These are phyloP conservation scores for Habroteleia sp. DNA, from an alignment of 2,888 invertebrate genomes.

Conservation along the genomic window DNA sequence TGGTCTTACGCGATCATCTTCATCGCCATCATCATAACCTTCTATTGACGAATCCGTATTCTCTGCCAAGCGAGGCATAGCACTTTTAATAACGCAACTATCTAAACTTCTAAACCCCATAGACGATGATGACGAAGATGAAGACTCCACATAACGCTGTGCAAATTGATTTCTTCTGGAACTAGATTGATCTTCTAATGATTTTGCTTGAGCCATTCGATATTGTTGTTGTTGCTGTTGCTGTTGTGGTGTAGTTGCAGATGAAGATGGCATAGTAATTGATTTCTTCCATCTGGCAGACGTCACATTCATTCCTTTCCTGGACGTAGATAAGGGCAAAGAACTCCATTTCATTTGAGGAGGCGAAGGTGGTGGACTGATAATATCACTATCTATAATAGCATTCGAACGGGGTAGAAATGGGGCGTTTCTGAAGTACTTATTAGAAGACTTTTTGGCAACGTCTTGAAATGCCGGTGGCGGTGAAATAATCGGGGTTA, in stretches of 20 bases:
- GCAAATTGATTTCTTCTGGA: conserved; percentile 83
- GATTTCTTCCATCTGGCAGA: conserved; percentile 72
- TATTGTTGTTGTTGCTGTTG: conserved; percentile 69
- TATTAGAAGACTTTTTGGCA: conserved; percentile 69
- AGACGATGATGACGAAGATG: conserved; percentile 83
- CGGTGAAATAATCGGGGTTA: conserved; percentile 87
- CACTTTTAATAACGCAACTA: conserved; percentile 81
- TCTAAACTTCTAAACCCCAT: conserved; percentile 86
- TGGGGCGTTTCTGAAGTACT: conserved; percentile 76
- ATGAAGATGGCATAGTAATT: conserved; percentile 63
- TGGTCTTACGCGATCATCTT: conserved; percentile 81
- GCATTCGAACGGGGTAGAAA: conserved; percentile 83
- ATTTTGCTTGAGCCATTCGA: conserved; percentile 82
- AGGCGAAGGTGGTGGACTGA: conserved; percentile 82
- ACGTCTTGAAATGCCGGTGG: conserved; percentile 87
- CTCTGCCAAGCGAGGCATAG: conserved; percentile 83
- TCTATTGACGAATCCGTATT: conserved; percentile 83
- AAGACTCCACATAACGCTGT: conserved; percentile 82
- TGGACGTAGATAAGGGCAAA: conserved; percentile 72
- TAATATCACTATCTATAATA: conserved; percentile 82
- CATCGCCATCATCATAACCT: conserved; percentile 82
- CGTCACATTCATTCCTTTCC: conserved; percentile 68
- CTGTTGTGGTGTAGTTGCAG: conserved; percentile 53
- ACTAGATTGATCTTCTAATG: conserved; percentile 82
- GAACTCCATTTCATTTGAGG: conserved; percentile 79